Base-by-base conservation (phyloP, 53 echinoderm and acorn worm species). In the Paelopatides confundens region DNA sequence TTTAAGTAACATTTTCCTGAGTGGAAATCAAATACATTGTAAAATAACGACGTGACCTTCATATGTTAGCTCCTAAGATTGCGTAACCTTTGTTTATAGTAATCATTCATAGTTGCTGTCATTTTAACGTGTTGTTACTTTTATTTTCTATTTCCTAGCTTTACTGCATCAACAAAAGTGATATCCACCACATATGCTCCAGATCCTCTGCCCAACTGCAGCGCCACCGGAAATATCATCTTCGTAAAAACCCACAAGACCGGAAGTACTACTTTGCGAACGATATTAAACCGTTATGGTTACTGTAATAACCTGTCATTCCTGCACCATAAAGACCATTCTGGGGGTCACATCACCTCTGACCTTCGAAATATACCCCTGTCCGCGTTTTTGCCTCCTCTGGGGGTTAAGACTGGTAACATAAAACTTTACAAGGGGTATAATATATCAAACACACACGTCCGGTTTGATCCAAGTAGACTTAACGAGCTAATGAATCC, bases 221-320 rank as follows among this genome's bases (percentile, higher is more conserved):
- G 24, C 68, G 32, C 68, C 32, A 34, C 32, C 32, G 79, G 79
- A 2, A 93, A 93, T 31, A 68, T 93, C 17, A 77, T 79, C 24
- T 93, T 89, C 34, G 71, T 89, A 14, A 93, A 93, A 54, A 93
- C 89, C 3, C 93, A 89, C 70, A 93, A 93, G 32, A 93, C 93
- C 11, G 93, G 90, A 39, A 87, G 93, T 35, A 93, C 93, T 43
- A 93, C 93, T 4, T 2, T 93, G 28, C 48, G 67, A 9, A 43
- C 51, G 31, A 49, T 93, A 6, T 21, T 93, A 1, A 90, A 93
- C 62, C 82, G 90, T 12, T 93, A 63, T 51, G 93, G 90, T 13
- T 77, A 70, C 7, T 54, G 21, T 38, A 40, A 58, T 1, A 82
- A 82, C 13, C 54, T 93, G 7, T 93, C 93, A 0, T 90, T 93